These are phyloP conservation scores for Platysternon megacephalum DNA, from an alignment of 2,113 vertebrate species.

Conservation along the genomic window DNA sequence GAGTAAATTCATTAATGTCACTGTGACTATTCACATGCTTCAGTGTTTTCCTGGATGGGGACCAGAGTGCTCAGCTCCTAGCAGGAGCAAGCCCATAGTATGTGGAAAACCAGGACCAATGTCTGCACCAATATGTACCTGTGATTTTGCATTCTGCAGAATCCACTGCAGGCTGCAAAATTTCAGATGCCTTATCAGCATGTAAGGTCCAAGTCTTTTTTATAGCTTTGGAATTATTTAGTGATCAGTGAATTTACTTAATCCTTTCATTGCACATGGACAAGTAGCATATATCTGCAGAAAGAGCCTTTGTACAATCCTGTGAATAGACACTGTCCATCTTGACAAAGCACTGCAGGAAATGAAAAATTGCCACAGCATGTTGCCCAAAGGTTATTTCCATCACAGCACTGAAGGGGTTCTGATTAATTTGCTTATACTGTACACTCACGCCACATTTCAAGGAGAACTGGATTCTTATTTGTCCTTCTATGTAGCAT, in stretches of 20 bases:
- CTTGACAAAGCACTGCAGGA: slow-evolving; percentile 10
- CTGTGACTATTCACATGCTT: neutral
- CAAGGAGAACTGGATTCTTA: neutral
- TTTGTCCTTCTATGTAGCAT: slow-evolving; percentile 18
- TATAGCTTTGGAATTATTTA: slow-evolving; percentile 32
- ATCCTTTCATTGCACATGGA: neutral
- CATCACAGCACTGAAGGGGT: slow-evolving; percentile 14
- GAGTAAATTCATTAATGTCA: neutral
- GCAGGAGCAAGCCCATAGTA: neutral
- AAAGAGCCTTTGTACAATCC: neutral
- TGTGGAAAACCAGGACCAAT: neutral
- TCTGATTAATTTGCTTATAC: slow-evolving; percentile 30
- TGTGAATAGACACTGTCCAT: neutral
- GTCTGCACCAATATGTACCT: neutral
- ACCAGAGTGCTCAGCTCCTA: neutral
- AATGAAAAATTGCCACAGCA: slow-evolving; percentile 24
- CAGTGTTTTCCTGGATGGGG: neutral
- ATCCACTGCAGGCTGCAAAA: neutral
- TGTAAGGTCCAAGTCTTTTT: slow-evolving; percentile 4
- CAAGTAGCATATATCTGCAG: neutral
- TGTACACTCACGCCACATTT: slow-evolving; percentile 28
- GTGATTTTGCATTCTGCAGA: neutral
- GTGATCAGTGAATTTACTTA: slow-evolving; percentile 9
- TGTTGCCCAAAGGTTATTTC: neutral
- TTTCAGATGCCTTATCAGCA: neutral